Evolutionary conservation across 2,797 vertebrate species (phyloP), one percentile per base, ranked within the genome.

Genomic region (Melanotaenia pygmaea): DNA sequence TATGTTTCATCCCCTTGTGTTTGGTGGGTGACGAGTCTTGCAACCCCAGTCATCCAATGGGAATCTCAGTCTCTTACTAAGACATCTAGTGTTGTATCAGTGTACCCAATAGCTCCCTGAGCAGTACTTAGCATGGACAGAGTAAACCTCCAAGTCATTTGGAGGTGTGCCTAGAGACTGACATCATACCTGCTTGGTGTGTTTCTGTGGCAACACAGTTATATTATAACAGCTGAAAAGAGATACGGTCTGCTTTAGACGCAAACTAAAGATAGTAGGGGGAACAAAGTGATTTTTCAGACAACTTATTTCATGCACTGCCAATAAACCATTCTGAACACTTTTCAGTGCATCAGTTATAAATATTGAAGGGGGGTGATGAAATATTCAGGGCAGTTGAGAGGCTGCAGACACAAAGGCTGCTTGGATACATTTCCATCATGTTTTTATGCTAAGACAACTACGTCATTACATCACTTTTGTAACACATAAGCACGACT

Each of bases 1-100:
- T 62, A 38, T 67, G 50, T 85, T 86, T 56, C 67, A 0, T 76
- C 30, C 84, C 72, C 76, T 5, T 38, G 68, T 77, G 70, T 80
- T 61, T 61, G 54, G 22, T 28, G 16, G 70, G 75, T 82, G 66
- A 76, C 81, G 80, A 62, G 59, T 86, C 67, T 70, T 28, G 18
- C 61, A 70, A 78, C 61, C 30, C 14, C 28, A 35, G 38, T 67
- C 51, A 60, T 81, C 82, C 67, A 45, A 13, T 70, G 86, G 74
- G 81, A 81, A 38, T 63, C 63, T 69, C 70, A 51, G 28, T 82
- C 71, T 81, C 67, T 73, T 56, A 81, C 57, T 82, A 72, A 87
- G 81, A 84, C 77, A 74, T 84, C 38, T 50, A 69, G 57, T 18
- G 58, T 43, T 71, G 64, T 72, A 69, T 32, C 62, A 64, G 35